Conservation (phyloP, 30 jellyfish, hydroid and myxozoan species). For the Aurelia coerulea region DNA sequence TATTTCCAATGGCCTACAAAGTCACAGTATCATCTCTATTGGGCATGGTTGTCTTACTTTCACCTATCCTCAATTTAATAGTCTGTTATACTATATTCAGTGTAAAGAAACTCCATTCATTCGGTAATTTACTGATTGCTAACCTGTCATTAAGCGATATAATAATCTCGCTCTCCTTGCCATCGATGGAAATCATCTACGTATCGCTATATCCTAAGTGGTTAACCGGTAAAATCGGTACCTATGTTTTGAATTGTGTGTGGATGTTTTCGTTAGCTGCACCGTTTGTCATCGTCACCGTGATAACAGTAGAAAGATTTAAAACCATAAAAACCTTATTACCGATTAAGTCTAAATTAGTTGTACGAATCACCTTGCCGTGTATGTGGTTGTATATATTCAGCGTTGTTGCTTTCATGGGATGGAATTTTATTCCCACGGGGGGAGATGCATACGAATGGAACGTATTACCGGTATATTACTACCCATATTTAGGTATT, state of each 20-base stretch:
- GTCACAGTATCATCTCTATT: slow-evolving; percentile 23
- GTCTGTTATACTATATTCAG: slow-evolving; percentile 47
- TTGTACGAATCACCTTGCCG: neutral
- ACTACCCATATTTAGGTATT: slow-evolving; percentile 72
- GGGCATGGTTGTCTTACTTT: slow-evolving; percentile 25
- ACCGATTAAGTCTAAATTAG: slow-evolving; percentile 4
- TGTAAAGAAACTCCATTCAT: slow-evolving; percentile 36
- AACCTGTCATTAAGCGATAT: slow-evolving; percentile 68
- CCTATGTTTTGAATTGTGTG: slow-evolving; percentile 46
- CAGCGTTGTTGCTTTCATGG: slow-evolving; percentile 53
- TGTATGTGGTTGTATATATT: slow-evolving; percentile 67
- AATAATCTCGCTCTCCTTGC: slow-evolving; percentile 51
- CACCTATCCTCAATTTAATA: slow-evolving; percentile 41
- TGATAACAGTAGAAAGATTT: slow-evolving; percentile 65
- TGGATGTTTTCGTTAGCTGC: slow-evolving; percentile 69
- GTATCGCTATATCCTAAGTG: slow-evolving; percentile 65
- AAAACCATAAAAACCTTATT: slow-evolving; percentile 21
- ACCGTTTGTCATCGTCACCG: slow-evolving; percentile 70
- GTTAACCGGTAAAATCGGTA: slow-evolving; percentile 62
- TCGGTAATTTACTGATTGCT: slow-evolving; percentile 50
- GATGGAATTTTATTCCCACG: slow-evolving; percentile 38
- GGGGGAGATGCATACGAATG: slow-evolving; percentile 67
- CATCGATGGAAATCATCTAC: slow-evolving; percentile 54
- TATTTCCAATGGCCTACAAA: slow-evolving; percentile 39
- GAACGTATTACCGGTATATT: slow-evolving; percentile 61